Conservation (phyloP, 2,113 vertebrate genomes). For the Megaceryle torquata region DNA sequence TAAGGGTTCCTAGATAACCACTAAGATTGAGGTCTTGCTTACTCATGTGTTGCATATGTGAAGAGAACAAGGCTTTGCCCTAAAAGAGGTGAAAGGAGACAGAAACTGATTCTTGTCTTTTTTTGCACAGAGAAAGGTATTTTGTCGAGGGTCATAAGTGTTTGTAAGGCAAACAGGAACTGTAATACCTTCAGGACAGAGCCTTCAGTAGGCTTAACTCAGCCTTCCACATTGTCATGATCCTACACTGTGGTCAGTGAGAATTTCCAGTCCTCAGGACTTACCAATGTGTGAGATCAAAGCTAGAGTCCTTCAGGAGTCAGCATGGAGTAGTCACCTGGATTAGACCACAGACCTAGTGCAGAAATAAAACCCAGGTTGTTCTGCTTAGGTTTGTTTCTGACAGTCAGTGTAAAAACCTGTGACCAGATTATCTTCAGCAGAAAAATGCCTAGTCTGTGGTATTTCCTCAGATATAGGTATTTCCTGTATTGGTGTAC, state of each 20-base stretch:
- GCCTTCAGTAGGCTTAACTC: not conserved
- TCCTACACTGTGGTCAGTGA: not conserved
- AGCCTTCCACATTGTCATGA: not conserved
- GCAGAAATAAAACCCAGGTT: accelerated
- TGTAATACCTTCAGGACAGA: not conserved
- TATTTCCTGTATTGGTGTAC: not conserved
- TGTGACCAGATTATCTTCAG: accelerated
- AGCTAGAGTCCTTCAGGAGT: not conserved
- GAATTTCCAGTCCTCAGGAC: not conserved
- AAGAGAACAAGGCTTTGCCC: not conserved
- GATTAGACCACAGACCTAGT: not conserved
- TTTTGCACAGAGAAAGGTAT: not conserved
- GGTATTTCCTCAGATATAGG: not conserved
- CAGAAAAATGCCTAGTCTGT: not conserved
- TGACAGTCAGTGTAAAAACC: not conserved
- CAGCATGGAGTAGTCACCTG: not conserved
- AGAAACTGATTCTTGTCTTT: not conserved
- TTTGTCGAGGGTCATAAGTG: not conserved
- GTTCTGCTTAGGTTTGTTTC: not conserved
- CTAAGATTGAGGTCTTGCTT: not conserved
- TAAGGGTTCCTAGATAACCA: not conserved
- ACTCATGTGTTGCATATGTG: accelerated
- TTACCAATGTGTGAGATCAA: not conserved
- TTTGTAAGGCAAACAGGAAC: not conserved
- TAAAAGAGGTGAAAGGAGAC: not conserved